phyloP scores from a whole-genome alignment of 1,140 invertebrate species.

The Trichonephila clavipes region DNA sequence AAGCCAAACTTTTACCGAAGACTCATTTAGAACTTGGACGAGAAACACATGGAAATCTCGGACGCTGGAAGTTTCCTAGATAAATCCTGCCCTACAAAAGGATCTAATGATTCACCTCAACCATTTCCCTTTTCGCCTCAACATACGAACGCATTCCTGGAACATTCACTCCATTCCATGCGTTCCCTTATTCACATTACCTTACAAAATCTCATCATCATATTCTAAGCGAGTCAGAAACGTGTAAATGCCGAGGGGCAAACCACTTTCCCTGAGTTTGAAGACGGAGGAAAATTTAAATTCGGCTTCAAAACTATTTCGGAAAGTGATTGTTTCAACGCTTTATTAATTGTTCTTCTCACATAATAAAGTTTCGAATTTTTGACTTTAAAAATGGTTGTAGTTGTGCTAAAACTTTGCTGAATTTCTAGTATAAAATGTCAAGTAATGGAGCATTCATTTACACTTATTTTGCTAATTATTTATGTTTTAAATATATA shows the following conservation, averaged over 20 bases:
- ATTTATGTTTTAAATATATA: too few species aligned
- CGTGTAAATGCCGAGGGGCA: not conserved
- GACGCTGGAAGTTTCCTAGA: not conserved
- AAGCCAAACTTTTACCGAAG: not conserved
- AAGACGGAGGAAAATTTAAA: not conserved
- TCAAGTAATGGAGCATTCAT: too few species aligned
- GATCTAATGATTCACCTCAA: slow-evolving; percentile 5
- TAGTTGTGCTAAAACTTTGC: too few species aligned
- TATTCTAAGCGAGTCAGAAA: not conserved
- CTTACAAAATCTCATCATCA: slow-evolving; percentile 31
- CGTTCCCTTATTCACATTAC: not conserved
- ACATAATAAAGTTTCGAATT: not conserved
- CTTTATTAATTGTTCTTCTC: slow-evolving; percentile 8
- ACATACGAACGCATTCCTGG: not conserved
- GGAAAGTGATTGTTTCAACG: slow-evolving; percentile 3
- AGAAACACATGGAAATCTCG: not conserved
- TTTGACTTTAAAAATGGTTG: too few species aligned
- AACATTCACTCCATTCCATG: not conserved
- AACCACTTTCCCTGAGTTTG: not conserved
- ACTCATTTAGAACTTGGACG: not conserved
- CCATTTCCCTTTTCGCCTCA: slow-evolving; percentile 18
- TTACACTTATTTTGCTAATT: too few species aligned
- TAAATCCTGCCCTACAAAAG: not conserved
- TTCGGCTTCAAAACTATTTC: slow-evolving; percentile 1
- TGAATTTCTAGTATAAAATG: too few species aligned